These are phyloP conservation scores for Trachops cirrhosus DNA, from an alignment of 2,797 vertebrate genomes.

Conservation along the genomic window DNA sequence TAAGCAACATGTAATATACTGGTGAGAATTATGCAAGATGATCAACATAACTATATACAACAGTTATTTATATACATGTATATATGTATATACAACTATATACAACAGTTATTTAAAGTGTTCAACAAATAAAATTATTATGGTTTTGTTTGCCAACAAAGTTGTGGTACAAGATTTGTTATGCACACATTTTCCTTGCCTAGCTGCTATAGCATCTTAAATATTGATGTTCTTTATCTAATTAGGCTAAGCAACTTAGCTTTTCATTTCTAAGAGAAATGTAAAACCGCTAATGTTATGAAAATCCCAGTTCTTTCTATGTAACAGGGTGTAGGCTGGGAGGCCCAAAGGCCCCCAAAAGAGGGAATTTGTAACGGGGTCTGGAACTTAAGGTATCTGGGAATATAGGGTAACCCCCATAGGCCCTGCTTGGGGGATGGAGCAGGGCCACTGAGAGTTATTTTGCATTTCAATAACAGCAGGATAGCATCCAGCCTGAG, in stretches of 20 bases:
- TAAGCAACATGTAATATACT: background rate
- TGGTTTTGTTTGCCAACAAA: background rate
- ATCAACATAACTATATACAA: too few relatives aligned
- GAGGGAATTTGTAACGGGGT: too few relatives aligned
- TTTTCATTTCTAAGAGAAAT: slow-evolving; percentile 27
- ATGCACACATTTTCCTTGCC: background rate
- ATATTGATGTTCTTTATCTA: background rate
- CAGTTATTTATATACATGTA: too few relatives aligned
- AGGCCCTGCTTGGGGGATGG: too few relatives aligned
- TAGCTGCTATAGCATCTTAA: background rate
- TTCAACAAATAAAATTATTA: background rate
- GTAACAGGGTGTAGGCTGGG: too few relatives aligned
- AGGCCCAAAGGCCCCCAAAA: too few relatives aligned
- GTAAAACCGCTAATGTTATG: background rate
- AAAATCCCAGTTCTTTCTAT: background rate
- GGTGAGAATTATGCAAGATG: background rate
- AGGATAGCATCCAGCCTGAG: too few relatives aligned
- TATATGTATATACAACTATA: too few relatives aligned
- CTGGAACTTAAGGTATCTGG: too few relatives aligned
- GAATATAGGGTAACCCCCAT: too few relatives aligned
- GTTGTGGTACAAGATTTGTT: background rate
- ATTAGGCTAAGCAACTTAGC: background rate
- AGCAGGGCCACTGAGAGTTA: too few relatives aligned
- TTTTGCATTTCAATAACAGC: too few relatives aligned
- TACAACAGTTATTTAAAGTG: background rate